Evolutionary conservation across 2,888 invertebrate genomes (phyloP), one percentile per base, ranked within the genome.

Genomic region (Coelinius sp.): DNA sequence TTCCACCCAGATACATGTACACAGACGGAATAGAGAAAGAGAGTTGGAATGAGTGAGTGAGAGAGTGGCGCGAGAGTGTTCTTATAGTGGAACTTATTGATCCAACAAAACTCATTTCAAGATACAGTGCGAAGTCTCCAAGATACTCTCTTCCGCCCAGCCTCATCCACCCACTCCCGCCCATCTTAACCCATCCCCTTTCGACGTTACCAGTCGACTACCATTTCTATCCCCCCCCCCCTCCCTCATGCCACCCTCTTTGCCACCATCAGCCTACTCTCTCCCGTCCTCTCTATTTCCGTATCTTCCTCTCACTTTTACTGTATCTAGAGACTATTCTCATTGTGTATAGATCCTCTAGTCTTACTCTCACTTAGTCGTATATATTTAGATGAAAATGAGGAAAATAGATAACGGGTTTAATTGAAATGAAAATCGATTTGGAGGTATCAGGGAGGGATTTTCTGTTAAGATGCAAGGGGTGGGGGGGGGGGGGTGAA

Each of bases 51-150:
- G 38, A 20, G 20, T 22, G 41, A 24, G 63, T 14, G 63, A 38
- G 63, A 63, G 63, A 22, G 20, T 22, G n/a, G 84, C 85, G 85
- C 82, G 83, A 84, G 85, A 85, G 86, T 86, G 86, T 88, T 88
- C 87, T 88, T 87, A 88, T 87, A 87, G 87, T 86, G 86, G 87
- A 88, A 87, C 88, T 88, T 88, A 88, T 88, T 88, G 88, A 88
- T 88, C 88, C 88, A 87, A 87, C 88, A 88, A 88, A 88, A 87
- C 88, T 88, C 87, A 88, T 88, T 88, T 87, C 88, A 86, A 88
- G 88, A 88, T 88, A 88, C 87, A 87, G 87, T 87, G 87, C 87
- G 86, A 88, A 88, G 87, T 87, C 87, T 86, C 86, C 87, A 86
- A 86, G 87, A 87, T 88, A 87, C 86, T 86, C 83, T 79, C 76